Conservation (phyloP, 2,797 vertebrate species). For the Hozukius guyotensis region DNA sequence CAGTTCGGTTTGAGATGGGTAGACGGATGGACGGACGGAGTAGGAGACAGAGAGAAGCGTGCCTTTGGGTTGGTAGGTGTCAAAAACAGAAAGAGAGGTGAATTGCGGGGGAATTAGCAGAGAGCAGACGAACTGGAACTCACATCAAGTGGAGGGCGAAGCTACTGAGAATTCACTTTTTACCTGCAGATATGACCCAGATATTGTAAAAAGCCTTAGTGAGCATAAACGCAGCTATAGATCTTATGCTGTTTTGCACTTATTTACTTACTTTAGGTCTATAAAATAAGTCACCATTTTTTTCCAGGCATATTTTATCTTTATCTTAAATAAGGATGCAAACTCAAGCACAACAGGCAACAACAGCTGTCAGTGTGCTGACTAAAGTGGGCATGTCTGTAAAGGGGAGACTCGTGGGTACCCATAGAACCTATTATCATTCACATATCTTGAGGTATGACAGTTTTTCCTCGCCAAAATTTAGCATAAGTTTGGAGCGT, state of each 20-base stretch:
- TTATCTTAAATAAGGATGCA: too few relatives aligned
- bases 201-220: neutral
- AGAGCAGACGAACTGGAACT: neutral
- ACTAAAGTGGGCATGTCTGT: too few relatives aligned
- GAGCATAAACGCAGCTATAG: neutral
- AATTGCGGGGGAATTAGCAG: neutral
- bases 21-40: slow-evolving; percentile 44
- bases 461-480: too few relatives aligned
- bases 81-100: slow-evolving; percentile 24
- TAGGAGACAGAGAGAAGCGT: neutral
- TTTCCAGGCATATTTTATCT: too few relatives aligned
- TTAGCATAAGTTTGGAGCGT: too few relatives aligned
- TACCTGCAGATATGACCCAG: slow-evolving; percentile 21
- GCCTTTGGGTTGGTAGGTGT: slow-evolving; percentile 42
- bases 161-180: neutral
- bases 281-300: neutral
- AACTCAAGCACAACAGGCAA: too few relatives aligned
- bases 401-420: too few relatives aligned
- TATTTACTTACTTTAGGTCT: neutral
- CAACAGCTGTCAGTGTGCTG: too few relatives aligned
- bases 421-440: too few relatives aligned
- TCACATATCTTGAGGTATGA: too few relatives aligned
- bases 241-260: neutral
- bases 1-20: slow-evolving; percentile 42
- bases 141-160: neutral